Evolutionary conservation across 2,888 invertebrate genomes (phyloP), one percentile per base, ranked within the genome.

Genomic region (Hyposoter didymator): DNA sequence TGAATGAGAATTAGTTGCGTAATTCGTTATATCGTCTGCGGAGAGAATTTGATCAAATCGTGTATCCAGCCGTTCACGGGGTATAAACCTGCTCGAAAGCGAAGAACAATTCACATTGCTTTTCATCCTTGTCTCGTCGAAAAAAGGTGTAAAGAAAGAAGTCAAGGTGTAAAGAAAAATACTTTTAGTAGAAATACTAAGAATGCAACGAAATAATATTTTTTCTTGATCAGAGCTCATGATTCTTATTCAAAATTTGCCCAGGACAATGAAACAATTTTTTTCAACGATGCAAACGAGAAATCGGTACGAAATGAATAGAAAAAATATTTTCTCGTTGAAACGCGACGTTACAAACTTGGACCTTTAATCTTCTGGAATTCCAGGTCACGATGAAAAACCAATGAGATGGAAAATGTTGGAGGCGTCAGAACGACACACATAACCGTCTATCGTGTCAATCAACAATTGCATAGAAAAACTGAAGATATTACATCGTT

Each of bases 1-100:
- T 89, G 89, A 91, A 92, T 91, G 88, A 88, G 87, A 89, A 90
- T 90, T 88, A 86, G 86, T 82, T 79, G 86, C 82, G 78, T 82
- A 4, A 39, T 87, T 82, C 75, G 83, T 80, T 85, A 84, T 75
- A 82, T 80, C 49, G 72, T 72, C 79, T 52, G 47, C 22, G 45
- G 32, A 79, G 64, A 78, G 49, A 83, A 83, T 78, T 85, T 66
- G 82, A 85, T 85, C 79, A 72, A 85, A 85, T 67, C 84, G 78
- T 81, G 80, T 80, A n/a, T 39, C 82, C 67, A 78, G 80, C 84
- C 82, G 80, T 84, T 85, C 75, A 52, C n/a, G n/a, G 55, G 67
- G 82, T 64, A 67, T 52, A 79, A 72, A 79, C 39, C 39, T 39
- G 28, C 72, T 14, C 59, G 64, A 28, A 55, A 49, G 73, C 55